Conservation (phyloP, 1,140 invertebrate genomes). For the Microplitis demolitor region DNA sequence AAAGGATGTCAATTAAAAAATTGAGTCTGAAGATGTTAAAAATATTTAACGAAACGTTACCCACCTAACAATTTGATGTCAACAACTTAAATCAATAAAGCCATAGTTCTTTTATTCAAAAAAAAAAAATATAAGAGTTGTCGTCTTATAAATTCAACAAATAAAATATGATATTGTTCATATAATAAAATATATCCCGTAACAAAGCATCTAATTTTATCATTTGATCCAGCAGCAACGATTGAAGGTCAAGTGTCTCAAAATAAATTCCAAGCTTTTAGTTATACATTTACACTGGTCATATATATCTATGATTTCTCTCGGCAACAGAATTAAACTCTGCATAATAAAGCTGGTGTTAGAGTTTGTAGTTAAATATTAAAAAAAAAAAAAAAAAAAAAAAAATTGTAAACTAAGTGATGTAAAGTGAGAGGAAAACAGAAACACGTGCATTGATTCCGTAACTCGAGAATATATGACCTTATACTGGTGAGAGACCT, state of each 20-base stretch:
- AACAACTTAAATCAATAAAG: too few relatives aligned
- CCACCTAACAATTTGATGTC: too few relatives aligned
- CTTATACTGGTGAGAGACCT: background rate
- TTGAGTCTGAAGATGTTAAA: too few relatives aligned
- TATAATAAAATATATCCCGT: background rate
- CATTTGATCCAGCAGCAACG: background rate
- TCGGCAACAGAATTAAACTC: background rate
- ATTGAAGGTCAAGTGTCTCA: conserved; percentile 18
- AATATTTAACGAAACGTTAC: too few relatives aligned
- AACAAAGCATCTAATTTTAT: background rate
- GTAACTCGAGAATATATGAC: background rate
- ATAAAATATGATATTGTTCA: background rate
- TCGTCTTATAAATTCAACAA: too few relatives aligned
- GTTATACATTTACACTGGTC: background rate
- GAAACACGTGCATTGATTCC: background rate
- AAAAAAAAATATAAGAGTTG: too few relatives aligned
- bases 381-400: background rate
- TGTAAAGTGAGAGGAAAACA: background rate
- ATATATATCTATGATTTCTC: background rate
- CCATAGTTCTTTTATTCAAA: too few relatives aligned
- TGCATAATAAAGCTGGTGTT: too few relatives aligned
- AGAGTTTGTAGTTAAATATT: too few relatives aligned
- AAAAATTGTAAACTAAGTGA: background rate
- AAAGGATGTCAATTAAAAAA: too few relatives aligned
- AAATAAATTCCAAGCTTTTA: conserved; percentile 4